Conservation (phyloP, 2,113 vertebrate genomes). For the Myrmecobius fasciatus region DNA sequence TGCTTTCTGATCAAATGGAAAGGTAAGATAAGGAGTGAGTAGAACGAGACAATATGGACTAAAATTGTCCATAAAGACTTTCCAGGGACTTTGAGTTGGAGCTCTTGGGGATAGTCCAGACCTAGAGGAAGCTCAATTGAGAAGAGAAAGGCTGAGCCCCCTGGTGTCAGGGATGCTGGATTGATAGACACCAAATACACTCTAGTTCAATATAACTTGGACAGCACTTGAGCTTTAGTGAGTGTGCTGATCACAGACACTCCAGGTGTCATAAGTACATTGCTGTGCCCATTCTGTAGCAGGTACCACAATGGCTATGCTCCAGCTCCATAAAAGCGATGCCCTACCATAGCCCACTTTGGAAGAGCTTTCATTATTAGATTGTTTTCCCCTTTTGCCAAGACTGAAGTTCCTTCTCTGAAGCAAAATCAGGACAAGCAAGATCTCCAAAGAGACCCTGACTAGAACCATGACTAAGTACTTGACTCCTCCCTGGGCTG, state of each 20-base stretch:
- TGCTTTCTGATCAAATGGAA: too few relatives aligned
- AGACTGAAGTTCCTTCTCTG: not conserved
- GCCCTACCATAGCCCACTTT: not conserved
- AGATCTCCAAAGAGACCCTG: not conserved
- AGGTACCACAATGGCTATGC: not conserved
- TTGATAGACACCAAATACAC: too few relatives aligned
- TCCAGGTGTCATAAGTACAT: not conserved
- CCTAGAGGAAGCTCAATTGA: too few relatives aligned
- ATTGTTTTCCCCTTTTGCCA: not conserved
- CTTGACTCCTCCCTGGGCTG: not conserved
- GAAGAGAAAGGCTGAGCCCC: too few relatives aligned
- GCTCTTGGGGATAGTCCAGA: too few relatives aligned
- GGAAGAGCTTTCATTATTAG: not conserved
- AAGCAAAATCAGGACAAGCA: not conserved
- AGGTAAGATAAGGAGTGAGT: too few relatives aligned
- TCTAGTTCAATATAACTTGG: too few relatives aligned
- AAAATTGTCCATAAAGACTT: too few relatives aligned
- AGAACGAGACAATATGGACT: too few relatives aligned
- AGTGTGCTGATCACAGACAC: not conserved
- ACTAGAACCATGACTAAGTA: not conserved
- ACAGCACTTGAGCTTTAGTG: too few relatives aligned
- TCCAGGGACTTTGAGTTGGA: too few relatives aligned
- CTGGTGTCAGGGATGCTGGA: too few relatives aligned
- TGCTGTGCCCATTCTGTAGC: not conserved
- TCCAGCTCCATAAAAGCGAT: not conserved